Evolutionary conservation across 2,797 vertebrate genomes (phyloP).

Genomic region (Oreochromis grahami): DNA sequence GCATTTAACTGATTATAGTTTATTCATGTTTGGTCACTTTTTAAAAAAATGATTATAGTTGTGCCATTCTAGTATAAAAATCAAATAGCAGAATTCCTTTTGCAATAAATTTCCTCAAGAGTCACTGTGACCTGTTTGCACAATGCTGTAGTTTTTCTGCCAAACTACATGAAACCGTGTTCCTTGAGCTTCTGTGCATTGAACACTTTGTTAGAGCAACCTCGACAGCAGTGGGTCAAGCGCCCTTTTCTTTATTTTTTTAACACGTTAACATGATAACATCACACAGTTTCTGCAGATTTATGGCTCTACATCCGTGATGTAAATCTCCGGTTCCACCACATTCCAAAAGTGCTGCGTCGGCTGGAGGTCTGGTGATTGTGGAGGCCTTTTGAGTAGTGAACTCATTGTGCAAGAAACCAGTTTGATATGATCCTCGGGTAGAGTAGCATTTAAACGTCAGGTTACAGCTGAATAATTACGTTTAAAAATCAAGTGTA

Average conservation of each 20-base stretch:
- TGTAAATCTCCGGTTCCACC: background rate
- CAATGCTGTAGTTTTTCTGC: background rate
- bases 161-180: background rate
- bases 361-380: background rate
- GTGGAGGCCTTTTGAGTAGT: background rate
- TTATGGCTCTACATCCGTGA: accelerated
- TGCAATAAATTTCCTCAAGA: accelerated
- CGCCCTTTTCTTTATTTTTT: accelerated
- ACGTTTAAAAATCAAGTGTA: background rate
- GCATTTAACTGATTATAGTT: background rate
- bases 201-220: background rate
- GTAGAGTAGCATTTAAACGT: background rate
- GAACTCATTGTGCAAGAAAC: background rate
- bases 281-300: background rate
- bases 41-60: background rate
- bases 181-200: background rate
- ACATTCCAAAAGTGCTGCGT: background rate
- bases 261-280: accelerated
- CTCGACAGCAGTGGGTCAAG: background rate
- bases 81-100: accelerated
- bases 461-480: background rate
- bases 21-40: background rate
- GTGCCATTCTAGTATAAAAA: background rate
- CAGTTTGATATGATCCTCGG: background rate
- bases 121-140: background rate